phyloP scores from a whole-genome alignment of 2,888 invertebrate species.

The Luffia ferchaultella region DNA sequence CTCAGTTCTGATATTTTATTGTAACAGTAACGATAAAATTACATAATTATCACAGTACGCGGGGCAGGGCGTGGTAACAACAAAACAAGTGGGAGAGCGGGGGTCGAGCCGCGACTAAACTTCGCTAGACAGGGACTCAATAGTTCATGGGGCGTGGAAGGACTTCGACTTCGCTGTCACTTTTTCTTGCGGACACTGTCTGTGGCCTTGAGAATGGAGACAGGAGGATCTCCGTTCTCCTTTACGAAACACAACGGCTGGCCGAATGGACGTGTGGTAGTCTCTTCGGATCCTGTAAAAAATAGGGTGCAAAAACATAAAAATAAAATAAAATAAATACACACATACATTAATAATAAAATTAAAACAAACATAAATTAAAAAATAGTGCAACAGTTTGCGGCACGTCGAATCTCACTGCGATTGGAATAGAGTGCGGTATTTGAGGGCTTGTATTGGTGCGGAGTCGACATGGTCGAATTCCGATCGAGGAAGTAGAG shows the following conservation, averaged over 20 bases:
- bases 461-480: not conserved
- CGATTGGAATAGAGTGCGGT: constrained; percentile 12
- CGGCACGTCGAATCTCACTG: constrained; percentile 9
- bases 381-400: constrained; percentile 18
- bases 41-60: constrained; percentile 63
- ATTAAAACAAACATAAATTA: constrained; percentile 20
- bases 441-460: not conserved
- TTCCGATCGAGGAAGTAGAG: too few species aligned
- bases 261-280: constrained; percentile 76
- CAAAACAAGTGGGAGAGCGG: constrained; percentile 38
- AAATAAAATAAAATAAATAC: constrained; percentile 30
- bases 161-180: constrained; percentile 18
- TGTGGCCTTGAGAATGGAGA: constrained; percentile 58
- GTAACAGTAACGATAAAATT: constrained; percentile 57
- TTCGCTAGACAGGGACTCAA: constrained; percentile 20
- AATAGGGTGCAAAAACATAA: constrained; percentile 43
- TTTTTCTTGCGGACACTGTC: constrained; percentile 63
- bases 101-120: constrained; percentile 31
- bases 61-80: constrained; percentile 60
- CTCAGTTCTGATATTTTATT: constrained; percentile 41
- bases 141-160: not conserved
- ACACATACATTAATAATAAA: constrained; percentile 22
- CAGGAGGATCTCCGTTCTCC: constrained; percentile 62
- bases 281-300: constrained; percentile 62
- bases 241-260: constrained; percentile 78